Evolutionary conservation across 1,140 invertebrate species (phyloP), one percentile per base, ranked within the genome.

Genomic region (Eueides isabella): DNA sequence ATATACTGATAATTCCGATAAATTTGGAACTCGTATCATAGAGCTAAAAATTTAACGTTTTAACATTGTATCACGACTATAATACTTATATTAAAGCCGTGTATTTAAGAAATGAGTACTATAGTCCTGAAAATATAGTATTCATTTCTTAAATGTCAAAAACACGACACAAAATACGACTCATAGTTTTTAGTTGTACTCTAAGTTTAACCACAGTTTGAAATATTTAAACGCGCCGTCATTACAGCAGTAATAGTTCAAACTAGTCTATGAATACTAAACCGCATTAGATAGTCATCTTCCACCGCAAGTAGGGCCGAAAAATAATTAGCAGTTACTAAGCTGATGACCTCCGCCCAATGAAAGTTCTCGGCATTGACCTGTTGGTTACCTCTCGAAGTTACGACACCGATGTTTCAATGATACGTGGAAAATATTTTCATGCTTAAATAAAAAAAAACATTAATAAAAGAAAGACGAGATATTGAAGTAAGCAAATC

Each of bases 301-400:
- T 79, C 72, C 88, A 79, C 86, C 78, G 84, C 80, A 88, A 86
- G 77, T 77, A 76, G 72, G 78, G 82, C 80, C 85, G 72, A 88
- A 89, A 87, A 88, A 90, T 89, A 90, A 91, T 91, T 88, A 89
- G 86, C 85, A 84, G 83, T 86, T 85, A 80, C 80, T 66, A 75
- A 83, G 81, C 48, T 55, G 19, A 16, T 62, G 26, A 62, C 61
- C 61, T 62, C 61, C 28, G 16, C 14, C 14, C 61, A 62, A 62
- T 62, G 61, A 62, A 30, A 62, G 61, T 62, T 29, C 61, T 62
- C 61, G 61, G 28, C 61, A 62, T 62, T 62, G 61, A 62, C 61
- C 61, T 30, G 61, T 12, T 62, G 48, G 61, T 62, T 61, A 61
- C 61, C 26, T 62, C 61, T 30, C 29, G 26, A 16, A 30, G n/a